A percentile compares a stretch with the other conserved stretches of the same genome.
phyloP scores from a whole-genome alignment of 2,888 invertebrate species.

The Thalpophila matura region DNA sequence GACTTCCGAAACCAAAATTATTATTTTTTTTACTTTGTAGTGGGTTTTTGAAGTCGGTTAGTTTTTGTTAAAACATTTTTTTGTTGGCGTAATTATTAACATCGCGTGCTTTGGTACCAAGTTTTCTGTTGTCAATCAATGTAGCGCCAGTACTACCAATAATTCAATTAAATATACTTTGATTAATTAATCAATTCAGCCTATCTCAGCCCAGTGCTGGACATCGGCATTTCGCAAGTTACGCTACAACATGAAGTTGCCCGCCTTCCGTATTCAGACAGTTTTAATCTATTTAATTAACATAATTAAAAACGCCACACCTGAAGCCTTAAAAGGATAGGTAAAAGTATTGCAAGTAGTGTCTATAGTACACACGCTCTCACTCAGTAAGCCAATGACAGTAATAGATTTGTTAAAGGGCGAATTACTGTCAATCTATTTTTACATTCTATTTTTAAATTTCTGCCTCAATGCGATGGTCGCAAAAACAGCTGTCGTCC shows the following conservation, averaged over 20 bases:
- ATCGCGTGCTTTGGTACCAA: constrained; percentile 28
- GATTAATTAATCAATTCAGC: constrained; percentile 5
- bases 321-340: neutral
- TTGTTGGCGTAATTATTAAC: neutral
- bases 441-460: constrained; percentile 40
- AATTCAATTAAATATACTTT: constrained; percentile 21
- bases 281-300: neutral
- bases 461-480: constrained; percentile 21
- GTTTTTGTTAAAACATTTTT: no score
- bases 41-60: no score
- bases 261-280: neutral
- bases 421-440: constrained; percentile 39
- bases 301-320: neutral
- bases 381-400: constrained; percentile 35
- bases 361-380: constrained; percentile 10
- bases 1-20: no score
- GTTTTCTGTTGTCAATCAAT: constrained; percentile 42
- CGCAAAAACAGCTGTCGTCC: constrained; percentile 41
- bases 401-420: constrained; percentile 36
- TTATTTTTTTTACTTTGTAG: no score
- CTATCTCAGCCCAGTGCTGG: neutral
- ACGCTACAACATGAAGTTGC: neutral
- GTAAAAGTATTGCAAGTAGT: neutral
- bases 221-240: neutral
- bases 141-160: constrained; percentile 16